Percentiles rank a stretch among this genome's conserved stretches.
These are phyloP conservation scores for Microctonus aethiopoides DNA, from an alignment of 2,888 invertebrate species.

Conservation along the genomic window DNA sequence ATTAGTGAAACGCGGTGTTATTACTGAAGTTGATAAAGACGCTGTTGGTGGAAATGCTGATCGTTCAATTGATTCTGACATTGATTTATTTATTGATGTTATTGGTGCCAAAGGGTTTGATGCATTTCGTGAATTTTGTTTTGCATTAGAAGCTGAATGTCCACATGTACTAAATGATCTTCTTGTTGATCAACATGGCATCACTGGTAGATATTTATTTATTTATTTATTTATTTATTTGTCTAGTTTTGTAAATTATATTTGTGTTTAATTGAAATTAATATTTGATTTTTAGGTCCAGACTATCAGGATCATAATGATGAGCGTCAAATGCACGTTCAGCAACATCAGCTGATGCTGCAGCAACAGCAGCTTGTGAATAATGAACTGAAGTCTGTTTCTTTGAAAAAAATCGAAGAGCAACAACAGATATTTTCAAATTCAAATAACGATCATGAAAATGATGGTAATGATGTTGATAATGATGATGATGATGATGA, in stretches of 20 bases:
- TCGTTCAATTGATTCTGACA: conserved; percentile 51
- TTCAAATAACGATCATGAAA: neutral
- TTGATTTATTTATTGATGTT: conserved; percentile 58
- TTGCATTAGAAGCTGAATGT: conserved; percentile 57
- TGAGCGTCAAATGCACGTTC: neutral
- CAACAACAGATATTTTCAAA: neutral
- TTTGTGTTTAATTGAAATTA: neutral
- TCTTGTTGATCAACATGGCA: conserved; percentile 56
- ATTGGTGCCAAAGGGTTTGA: conserved; percentile 58
- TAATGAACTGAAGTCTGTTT: neutral
- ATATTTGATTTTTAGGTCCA: neutral
- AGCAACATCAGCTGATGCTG: neutral
- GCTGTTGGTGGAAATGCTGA: conserved; percentile 54
- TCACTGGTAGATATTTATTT: conserved; percentile 48
- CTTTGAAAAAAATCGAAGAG: neutral
- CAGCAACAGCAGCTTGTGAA: neutral
- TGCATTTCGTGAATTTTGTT: conserved; percentile 59
- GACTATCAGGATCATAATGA: neutral
- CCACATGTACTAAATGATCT: conserved; percentile 57
- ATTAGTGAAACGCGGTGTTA: conserved; percentile 75
- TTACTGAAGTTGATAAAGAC: conserved; percentile 74
- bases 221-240: too few relatives aligned
- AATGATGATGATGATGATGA: neutral
- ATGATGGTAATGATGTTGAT: neutral
- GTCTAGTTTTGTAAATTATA: too few relatives aligned